These are phyloP conservation scores for Brenthis daphne DNA, from an alignment of 2,888 invertebrate genomes.

Conservation along the genomic window DNA sequence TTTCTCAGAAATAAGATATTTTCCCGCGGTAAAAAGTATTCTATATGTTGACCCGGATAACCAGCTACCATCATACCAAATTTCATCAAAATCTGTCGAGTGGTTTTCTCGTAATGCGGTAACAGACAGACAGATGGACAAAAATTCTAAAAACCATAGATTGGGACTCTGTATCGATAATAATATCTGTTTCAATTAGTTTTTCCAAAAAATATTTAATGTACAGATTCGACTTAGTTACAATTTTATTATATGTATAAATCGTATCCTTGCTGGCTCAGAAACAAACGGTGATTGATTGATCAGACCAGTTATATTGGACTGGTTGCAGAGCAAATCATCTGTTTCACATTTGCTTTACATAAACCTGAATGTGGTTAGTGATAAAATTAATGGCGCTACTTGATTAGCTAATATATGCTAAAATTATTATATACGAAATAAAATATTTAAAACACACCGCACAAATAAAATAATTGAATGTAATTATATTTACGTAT, in stretches of 20 bases:
- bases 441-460: neutral
- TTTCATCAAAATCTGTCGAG: too few species aligned
- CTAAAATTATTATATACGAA: slow-evolving; percentile 1
- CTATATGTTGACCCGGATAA: too few species aligned
- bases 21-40: too few species aligned
- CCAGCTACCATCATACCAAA: too few species aligned
- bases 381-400: slow-evolving; percentile 7
- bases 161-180: too few species aligned
- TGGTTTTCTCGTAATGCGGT: too few species aligned
- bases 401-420: slow-evolving; percentile 20
- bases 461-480: slow-evolving; percentile 13
- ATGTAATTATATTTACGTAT: slow-evolving; percentile 19
- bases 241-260: neutral
- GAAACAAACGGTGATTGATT: slow-evolving; percentile 13
- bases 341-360: slow-evolving; percentile 20
- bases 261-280: neutral
- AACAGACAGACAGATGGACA: too few species aligned
- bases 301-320: slow-evolving; percentile 20
- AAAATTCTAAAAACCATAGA: too few species aligned
- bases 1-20: too few species aligned
- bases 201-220: too few species aligned
- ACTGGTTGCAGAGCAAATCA: slow-evolving; percentile 25
- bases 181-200: too few species aligned
- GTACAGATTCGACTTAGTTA: too few species aligned
- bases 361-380: slow-evolving; percentile 16